Percentiles rank a stretch among this genome's conserved stretches.
Conservation (phyloP, 2,113 vertebrate species). For the Pachyramphus minor region DNA sequence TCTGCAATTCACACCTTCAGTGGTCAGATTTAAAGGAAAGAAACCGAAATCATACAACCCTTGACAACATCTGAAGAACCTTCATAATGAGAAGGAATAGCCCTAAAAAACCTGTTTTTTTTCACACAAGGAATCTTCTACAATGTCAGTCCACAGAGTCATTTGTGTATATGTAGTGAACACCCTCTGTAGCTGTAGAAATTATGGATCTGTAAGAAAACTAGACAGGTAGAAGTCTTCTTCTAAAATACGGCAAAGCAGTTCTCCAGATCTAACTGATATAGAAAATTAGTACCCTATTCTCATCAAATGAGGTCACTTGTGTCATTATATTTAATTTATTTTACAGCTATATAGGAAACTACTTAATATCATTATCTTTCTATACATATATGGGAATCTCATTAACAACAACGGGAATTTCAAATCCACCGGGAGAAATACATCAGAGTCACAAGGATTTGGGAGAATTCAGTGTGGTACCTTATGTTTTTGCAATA, state of each 20-base stretch:
- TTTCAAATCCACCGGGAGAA: neutral
- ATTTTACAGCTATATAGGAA: neutral
- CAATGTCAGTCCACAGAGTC: neutral
- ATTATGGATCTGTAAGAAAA: neutral
- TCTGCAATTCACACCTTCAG: neutral
- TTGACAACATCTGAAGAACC: neutral
- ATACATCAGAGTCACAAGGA: neutral
- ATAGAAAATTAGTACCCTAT: neutral
- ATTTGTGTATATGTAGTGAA: neutral
- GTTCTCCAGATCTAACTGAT: neutral
- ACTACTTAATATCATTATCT: neutral
- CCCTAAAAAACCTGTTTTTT: neutral
- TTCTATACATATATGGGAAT: neutral
- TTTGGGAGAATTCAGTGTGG: neutral
- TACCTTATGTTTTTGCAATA: neutral
- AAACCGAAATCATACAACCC: neutral
- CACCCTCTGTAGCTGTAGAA: neutral
- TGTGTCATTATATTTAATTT: neutral
- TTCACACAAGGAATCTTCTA: neutral
- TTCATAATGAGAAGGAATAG: neutral
- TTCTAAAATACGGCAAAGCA: neutral
- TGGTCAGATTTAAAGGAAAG: neutral
- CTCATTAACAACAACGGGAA: neutral
- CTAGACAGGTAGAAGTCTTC: neutral
- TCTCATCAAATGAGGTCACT: neutral